Base-by-base conservation (phyloP, 1,140 invertebrate genomes). In the Odontomachus brunneus region DNA sequence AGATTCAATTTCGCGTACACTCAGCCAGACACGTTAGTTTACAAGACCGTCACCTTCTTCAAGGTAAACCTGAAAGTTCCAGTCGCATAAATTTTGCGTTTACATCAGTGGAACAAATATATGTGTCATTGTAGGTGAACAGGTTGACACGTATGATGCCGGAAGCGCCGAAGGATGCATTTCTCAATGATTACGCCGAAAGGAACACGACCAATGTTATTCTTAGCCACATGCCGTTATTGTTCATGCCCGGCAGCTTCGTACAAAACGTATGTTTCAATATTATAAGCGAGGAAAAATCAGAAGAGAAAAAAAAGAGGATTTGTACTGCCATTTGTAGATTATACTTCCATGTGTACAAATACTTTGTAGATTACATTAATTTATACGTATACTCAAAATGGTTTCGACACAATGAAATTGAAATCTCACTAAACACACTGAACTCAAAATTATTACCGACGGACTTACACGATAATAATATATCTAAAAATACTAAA, bases 1-100 rank as follows among this genome's bases (percentile, higher is more conserved):
- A 95, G 97, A 91, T 99, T 98, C 93, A 95, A 97, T 85, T 95
- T 95, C 88, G 95, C 96, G 76, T 98, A 97, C 92, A 95, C 95
- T 60, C 96, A 97, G 85, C 95, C 96, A 14, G 95, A 96, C 89
- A 91, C 96, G 1, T 94, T 97, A 65, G 93, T 94, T 78, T 95
- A 95, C 86, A 95, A 95, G 73, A 96, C 92, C 82, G 90, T 95
- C 51, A 94, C 95, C 83, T 95, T 96, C 93, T 92, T 95, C 49
- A 96, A 95, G 93, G 95, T 96, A 72, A 67, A 72, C 2, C 11
- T n/a, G n/a, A 63, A n/a, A 24, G 0, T n/a, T 33, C 17, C 29
- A 24, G 0, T 3, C 48, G 12, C 7, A 19, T 55, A 14, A 38
- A n/a, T n/a, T 49, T 55, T 26, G 12, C 0, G 12, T 24, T 9